Conservation (phyloP, 92 coral and sea anemone genomes). For the Montipora capitata region DNA sequence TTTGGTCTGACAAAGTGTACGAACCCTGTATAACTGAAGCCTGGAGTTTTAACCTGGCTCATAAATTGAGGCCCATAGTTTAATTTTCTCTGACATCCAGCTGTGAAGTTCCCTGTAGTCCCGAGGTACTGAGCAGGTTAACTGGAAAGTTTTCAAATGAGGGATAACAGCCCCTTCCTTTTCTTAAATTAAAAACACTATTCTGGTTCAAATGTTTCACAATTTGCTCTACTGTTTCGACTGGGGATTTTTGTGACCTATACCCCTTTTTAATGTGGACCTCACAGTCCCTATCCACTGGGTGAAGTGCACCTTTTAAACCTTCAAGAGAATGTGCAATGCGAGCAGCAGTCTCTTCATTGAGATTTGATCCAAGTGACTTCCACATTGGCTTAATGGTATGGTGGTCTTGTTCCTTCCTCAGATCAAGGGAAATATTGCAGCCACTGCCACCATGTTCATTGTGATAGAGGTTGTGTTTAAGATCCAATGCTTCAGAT, state of each 20-base stretch:
- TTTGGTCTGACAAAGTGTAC: no score
- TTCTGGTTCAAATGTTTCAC: constrained; percentile 22
- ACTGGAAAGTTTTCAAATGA: constrained; percentile 54
- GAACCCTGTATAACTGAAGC: constrained; percentile 63
- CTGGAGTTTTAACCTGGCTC: constrained; percentile 44
- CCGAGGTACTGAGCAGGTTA: constrained; percentile 41
- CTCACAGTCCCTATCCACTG: constrained; percentile 51
- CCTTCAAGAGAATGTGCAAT: constrained; percentile 41
- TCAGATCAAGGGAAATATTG: constrained; percentile 59
- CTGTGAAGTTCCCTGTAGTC: constrained; percentile 77
- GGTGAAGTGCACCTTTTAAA: not conserved
- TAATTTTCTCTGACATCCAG: constrained; percentile 68
- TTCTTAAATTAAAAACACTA: constrained; percentile 29
- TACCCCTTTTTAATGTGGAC: constrained; percentile 10
- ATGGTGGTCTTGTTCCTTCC: constrained; percentile 50
- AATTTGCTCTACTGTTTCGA: constrained; percentile 58
- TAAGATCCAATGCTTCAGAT: constrained; percentile 30
- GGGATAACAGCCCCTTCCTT: constrained; percentile 66
- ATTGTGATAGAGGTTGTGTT: constrained; percentile 55
- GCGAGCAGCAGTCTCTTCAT: constrained; percentile 52
- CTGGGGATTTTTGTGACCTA: constrained; percentile 26
- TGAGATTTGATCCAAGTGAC: constrained; percentile 60
- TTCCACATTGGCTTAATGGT: constrained; percentile 68
- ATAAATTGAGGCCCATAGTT: constrained; percentile 70
- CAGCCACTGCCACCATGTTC: constrained; percentile 51